Evolutionary conservation across 2,797 vertebrate genomes (phyloP), one percentile per base, ranked within the genome.

Genomic region (Onychomys arenicola): DNA sequence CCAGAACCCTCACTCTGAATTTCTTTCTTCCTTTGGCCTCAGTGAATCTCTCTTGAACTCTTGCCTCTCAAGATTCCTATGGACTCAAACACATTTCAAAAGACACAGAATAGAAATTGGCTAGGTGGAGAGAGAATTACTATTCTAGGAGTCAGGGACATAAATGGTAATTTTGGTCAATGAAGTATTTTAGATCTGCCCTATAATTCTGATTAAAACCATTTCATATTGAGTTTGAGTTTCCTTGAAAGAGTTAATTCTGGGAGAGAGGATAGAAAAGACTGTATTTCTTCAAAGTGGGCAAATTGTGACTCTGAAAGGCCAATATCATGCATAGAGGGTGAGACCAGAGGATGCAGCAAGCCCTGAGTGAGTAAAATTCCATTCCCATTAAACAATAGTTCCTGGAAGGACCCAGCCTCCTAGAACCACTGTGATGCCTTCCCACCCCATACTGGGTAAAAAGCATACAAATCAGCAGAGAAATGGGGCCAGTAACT

Each of bases 191-290:
- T 90, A 90, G 67, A 90, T 67, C 17, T 57, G 16, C 63, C 29
- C 43, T 80, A 46, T 57, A 65, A 63, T 34, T 83, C 57, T 27
- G 55, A 80, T 95, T 67, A 92, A 77, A 87, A 59, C 6, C 8
- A n/a, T 82, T 91, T 93, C 16, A 40, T 88, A 77, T 59, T 91
- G 37, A 69, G 11, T 57, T 55, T 90, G 85, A 21, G 82, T 61
- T 92, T 94, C 80, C 73, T 90, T 83, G 83, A 82, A 91, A 94
- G 91, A 92, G 34, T 95, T 89, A 86, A 80, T 83, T 93, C 61
- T 95, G 34, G 32, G 83, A 43, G 37, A 61, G 57, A 52, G 43
- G 57, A 90, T n/a, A 57, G 73, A 89, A 32, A 57, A 52, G 55
- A 8, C 55, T n/a, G 13, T 32, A 75, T 57, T n/a, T 52, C 81